Evolutionary conservation across 2,888 invertebrate genomes (phyloP).

Genomic region (Cenopis cana): DNA sequence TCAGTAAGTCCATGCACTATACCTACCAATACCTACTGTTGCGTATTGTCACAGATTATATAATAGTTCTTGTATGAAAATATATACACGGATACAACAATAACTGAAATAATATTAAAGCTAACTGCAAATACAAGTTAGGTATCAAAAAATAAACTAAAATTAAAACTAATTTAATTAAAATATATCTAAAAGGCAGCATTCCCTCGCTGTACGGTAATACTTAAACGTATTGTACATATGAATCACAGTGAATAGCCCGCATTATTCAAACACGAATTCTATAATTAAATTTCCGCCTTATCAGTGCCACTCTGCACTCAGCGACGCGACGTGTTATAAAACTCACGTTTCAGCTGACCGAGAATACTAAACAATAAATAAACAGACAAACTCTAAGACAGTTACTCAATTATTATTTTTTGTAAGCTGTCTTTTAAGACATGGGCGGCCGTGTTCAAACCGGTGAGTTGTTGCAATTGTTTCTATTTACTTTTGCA

Average conservation of each 20-base stretch:
- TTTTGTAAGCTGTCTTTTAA: neutral
- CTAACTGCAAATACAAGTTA: neutral
- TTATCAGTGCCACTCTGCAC: slow-evolving; percentile 27
- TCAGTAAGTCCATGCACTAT: too few relatives aligned
- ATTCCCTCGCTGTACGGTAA: too few relatives aligned
- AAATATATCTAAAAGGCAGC: too few relatives aligned
- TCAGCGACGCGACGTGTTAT: neutral
- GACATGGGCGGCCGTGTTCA: slow-evolving; percentile 63
- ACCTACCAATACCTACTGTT: too few relatives aligned
- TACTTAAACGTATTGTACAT: too few relatives aligned
- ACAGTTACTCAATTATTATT: neutral
- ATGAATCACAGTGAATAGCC: neutral
- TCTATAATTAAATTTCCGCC: slow-evolving; percentile 37
- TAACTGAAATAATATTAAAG: too few relatives aligned
- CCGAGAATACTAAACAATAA: neutral
- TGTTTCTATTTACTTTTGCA: slow-evolving; percentile 41
- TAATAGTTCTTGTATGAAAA: too few relatives aligned
- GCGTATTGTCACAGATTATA: too few relatives aligned
- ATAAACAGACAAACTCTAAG: neutral
- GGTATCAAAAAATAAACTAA: too few relatives aligned
- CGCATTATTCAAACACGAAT: slow-evolving; percentile 15
- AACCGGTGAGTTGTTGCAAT: slow-evolving; percentile 60
- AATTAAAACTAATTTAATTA: too few relatives aligned
- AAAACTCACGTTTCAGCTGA: neutral
- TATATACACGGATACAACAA: too few relatives aligned